Percentiles rank a stretch among this genome's conserved stretches.
These are phyloP conservation scores for Tychaedon coryphoeus DNA, from an alignment of 2,113 vertebrate genomes.

Conservation along the genomic window DNA sequence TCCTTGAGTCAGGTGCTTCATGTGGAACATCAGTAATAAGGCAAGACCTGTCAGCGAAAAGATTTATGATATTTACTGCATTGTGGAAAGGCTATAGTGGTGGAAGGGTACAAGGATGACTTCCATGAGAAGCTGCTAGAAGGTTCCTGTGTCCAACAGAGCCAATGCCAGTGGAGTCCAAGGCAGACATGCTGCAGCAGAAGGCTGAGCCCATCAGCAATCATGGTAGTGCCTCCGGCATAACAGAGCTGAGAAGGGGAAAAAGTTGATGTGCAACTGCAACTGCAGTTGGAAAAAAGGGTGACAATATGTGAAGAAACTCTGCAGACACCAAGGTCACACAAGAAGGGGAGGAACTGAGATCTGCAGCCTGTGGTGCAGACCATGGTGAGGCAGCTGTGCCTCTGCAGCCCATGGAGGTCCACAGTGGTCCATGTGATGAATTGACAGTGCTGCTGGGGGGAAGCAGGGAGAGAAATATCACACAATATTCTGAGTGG, in stretches of 20 bases:
- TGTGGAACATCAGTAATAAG: background rate
- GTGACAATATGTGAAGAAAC: background rate
- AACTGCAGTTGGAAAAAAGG: background rate
- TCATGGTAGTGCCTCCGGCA: background rate
- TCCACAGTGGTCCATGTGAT: background rate
- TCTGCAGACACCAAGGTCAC: background rate
- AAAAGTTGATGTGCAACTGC: background rate
- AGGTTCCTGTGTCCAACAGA: background rate
- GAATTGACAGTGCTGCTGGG: background rate
- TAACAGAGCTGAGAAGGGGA: background rate
- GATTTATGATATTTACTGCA: background rate
- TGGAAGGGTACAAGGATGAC: background rate
- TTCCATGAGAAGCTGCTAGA: background rate
- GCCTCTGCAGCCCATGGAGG: background rate
- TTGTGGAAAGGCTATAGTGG: background rate
- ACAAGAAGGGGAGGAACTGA: background rate
- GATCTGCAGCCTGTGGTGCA: too few species aligned
- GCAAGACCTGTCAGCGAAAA: background rate
- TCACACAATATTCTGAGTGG: background rate
- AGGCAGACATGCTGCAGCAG: accelerated
- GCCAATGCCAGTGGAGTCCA: background rate
- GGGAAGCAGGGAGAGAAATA: background rate
- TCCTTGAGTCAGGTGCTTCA: background rate
- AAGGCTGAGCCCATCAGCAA: accelerated
- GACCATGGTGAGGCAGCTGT: too few species aligned